A percentile compares a stretch with the other conserved stretches of the same genome.
phyloP scores from a whole-genome alignment of 1,140 invertebrate genomes.

The Pogonus chalceus region DNA sequence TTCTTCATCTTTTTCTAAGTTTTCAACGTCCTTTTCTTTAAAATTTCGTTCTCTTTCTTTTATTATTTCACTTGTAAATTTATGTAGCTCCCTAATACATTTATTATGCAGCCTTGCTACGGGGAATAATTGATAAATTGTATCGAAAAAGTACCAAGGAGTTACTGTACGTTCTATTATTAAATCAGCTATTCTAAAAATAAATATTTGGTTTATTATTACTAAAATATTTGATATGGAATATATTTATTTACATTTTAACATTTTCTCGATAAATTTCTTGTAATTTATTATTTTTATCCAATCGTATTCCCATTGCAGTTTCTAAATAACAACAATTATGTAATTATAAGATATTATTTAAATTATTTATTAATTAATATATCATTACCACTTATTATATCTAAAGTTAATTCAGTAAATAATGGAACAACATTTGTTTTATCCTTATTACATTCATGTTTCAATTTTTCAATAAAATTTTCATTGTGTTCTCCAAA shows the following conservation, averaged over 20 bases:
- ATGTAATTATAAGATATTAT: not conserved
- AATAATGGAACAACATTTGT: conserved; percentile 1
- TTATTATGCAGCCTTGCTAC: not conserved
- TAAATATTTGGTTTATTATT: not conserved
- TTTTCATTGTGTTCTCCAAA: conserved; percentile 55
- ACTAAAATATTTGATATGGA: not conserved
- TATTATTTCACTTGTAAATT: not conserved
- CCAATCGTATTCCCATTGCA: conserved; percentile 9
- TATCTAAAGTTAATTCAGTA: not conserved
- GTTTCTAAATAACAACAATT: conserved; percentile 2
- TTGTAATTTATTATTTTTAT: not conserved
- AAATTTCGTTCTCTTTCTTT: not conserved
- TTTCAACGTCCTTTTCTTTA: not conserved
- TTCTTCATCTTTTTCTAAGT: not conserved
- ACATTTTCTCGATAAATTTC: not conserved
- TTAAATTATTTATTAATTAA: not conserved
- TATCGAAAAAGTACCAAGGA: not conserved
- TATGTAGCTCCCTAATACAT: not conserved
- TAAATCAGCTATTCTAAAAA: not conserved
- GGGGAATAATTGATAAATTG: not conserved
- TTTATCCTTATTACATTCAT: not conserved
- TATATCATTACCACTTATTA: not conserved
- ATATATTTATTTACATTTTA: not conserved
- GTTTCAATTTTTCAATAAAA: conserved; percentile 34
- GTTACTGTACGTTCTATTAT: not conserved